These are phyloP conservation scores for Melanophora roralis DNA, from an alignment of 2,888 invertebrate species.

Conservation along the genomic window DNA sequence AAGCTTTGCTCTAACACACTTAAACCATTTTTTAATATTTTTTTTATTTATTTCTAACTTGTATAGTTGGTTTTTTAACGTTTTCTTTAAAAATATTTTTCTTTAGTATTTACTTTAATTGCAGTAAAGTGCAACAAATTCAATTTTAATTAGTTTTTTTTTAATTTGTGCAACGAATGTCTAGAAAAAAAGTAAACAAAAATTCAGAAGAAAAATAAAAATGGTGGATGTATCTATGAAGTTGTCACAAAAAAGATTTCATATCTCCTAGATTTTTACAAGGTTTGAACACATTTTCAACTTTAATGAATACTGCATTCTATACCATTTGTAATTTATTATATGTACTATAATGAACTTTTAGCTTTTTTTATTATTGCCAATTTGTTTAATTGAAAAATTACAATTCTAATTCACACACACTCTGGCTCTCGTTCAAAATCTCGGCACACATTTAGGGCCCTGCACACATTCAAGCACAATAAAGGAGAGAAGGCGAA, in stretches of 20 bases:
- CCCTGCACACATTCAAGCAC: slow-evolving; percentile 5
- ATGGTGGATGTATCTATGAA: slow-evolving; percentile 68
- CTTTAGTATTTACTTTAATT: background rate
- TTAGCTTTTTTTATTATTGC: slow-evolving; percentile 49
- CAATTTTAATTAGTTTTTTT: background rate
- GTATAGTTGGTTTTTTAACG: slow-evolving; percentile 32
- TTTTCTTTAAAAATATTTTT: background rate
- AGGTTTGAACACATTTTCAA: background rate
- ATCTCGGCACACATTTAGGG: background rate
- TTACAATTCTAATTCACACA: slow-evolving; percentile 49
- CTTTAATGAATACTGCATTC: background rate
- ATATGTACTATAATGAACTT: slow-evolving; percentile 42
- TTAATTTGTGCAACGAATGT: slow-evolving; percentile 66
- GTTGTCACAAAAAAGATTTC: slow-evolving; percentile 20
- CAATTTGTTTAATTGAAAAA: slow-evolving; percentile 62
- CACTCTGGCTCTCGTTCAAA: slow-evolving; percentile 26
- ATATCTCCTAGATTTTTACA: background rate
- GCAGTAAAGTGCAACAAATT: background rate
- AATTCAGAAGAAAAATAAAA: slow-evolving; percentile 69
- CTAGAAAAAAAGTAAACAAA: slow-evolving; percentile 73
- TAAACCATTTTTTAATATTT: slow-evolving; percentile 22
- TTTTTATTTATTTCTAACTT: background rate
- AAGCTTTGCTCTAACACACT: slow-evolving; percentile 23
- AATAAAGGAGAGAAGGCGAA: slow-evolving; percentile 21
- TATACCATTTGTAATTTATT: background rate